These are phyloP conservation scores for Budorcas taxicolor DNA, from an alignment of 2,113 vertebrate genomes.

Conservation along the genomic window DNA sequence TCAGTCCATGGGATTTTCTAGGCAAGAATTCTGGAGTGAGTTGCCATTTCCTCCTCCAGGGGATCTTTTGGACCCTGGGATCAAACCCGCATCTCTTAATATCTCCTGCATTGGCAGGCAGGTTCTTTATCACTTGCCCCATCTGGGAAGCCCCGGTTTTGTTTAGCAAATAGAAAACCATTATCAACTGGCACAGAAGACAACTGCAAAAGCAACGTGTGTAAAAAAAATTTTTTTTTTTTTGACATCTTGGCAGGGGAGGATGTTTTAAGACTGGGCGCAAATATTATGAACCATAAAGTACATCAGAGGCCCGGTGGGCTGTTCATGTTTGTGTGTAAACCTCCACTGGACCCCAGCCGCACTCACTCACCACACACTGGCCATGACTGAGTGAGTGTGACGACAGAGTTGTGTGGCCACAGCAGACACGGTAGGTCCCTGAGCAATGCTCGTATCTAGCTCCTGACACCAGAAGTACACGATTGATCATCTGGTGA, in stretches of 20 bases:
- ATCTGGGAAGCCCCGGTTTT: background rate
- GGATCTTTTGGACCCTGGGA: background rate
- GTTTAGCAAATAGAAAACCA: background rate
- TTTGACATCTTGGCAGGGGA: fast-evolving
- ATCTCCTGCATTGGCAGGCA: background rate
- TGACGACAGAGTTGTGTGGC: fast-evolving
- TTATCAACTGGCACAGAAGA: background rate
- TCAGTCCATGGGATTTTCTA: background rate
- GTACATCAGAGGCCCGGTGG: fast-evolving
- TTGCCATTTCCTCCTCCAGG: background rate
- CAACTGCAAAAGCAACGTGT: fast-evolving
- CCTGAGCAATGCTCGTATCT: fast-evolving
- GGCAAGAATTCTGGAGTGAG: background rate
- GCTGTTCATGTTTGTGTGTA: fast-evolving
- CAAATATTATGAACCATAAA: fast-evolving
- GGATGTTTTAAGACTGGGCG: background rate
- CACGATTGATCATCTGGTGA: fast-evolving
- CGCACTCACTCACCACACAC: fast-evolving
- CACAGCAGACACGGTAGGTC: background rate
- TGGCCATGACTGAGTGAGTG: fast-evolving
- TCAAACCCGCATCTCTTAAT: background rate
- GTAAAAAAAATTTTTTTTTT: background rate
- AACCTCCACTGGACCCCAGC: background rate
- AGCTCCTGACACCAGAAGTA: fast-evolving
- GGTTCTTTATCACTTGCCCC: background rate